Conservation (phyloP, 2,113 vertebrate species). For the Eupsittula cactorum region DNA sequence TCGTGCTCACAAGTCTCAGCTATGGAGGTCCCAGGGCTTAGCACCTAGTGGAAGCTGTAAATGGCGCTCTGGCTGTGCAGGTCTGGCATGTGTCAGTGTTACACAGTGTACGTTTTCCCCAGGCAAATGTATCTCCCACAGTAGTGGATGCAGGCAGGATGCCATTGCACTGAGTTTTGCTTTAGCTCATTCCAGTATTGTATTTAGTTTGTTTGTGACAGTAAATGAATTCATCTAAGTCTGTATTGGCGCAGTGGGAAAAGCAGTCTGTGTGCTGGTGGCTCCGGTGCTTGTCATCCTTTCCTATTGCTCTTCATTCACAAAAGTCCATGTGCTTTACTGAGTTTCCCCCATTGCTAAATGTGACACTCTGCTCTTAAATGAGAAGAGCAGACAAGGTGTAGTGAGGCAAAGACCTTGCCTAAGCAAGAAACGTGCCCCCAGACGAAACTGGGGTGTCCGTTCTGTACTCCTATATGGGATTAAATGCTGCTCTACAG, state of each 20-base stretch:
- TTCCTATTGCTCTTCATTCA: neutral
- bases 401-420: neutral
- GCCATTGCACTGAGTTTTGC: fast-evolving
- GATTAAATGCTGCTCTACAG: neutral
- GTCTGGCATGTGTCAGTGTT: neutral
- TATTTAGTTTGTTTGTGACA: neutral
- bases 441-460: neutral
- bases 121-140: neutral
- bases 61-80: neutral
- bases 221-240: neutral
- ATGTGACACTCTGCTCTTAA: neutral
- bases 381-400: neutral
- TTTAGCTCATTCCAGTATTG: neutral
- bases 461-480: neutral
- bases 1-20: neutral
- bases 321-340: fast-evolving
- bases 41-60: neutral
- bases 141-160: neutral
- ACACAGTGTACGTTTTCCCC: neutral
- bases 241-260: neutral
- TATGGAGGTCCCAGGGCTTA: neutral
- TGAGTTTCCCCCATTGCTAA: neutral
- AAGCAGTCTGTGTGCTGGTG: neutral
- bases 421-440: neutral
- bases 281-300: neutral